Evolutionary conservation across 1,140 invertebrate genomes (phyloP), one percentile per base, ranked within the genome.

Genomic region (Achroia grisella): DNA sequence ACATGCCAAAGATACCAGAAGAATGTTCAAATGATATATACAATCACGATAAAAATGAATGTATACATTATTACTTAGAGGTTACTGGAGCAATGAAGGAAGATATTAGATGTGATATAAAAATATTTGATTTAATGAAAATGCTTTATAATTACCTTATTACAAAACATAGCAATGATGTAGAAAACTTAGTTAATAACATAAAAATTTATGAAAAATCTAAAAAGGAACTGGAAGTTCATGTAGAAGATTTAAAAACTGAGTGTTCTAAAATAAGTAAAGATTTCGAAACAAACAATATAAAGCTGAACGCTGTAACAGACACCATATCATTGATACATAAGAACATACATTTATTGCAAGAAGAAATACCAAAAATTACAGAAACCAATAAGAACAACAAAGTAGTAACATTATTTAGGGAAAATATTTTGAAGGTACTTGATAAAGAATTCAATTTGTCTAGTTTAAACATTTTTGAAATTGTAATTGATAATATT

Each of bases 51-150:
- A 85, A 66, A 68, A 47, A 45, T 10, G 71, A 76, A 33, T 82
- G 81, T 42, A 46, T 72, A 6, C 73, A 69, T 56, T 85, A 63
- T 56, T 78, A 65, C 39, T 12, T 53, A 6, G 70, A 82, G 47
- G 69, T 62, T 48, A 64, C 62, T 11, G 64, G 60, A 33, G 37
- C 31, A 4, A 45, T 60, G 10, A 65, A 61, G 48, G 42, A 64
- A 17, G 65, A 53, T 39, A 12, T 74, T 9, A 56, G 44, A 13
- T 10, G 30, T 31, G 64, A 79, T 44, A 44, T 68, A 4, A 82
- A 68, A 64, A 71, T 84, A 17, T 56, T 82, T 48, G 78, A 84
- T 40, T 17, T 84, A 0, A 74, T 84, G 71, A 80, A 63, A 71
- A 52, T 68, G 57, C 55, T 84, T 14, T 77, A 77, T 39, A 63